Base-by-base conservation (phyloP, 2,888 invertebrate genomes). In the Chironomus tentans region DNA sequence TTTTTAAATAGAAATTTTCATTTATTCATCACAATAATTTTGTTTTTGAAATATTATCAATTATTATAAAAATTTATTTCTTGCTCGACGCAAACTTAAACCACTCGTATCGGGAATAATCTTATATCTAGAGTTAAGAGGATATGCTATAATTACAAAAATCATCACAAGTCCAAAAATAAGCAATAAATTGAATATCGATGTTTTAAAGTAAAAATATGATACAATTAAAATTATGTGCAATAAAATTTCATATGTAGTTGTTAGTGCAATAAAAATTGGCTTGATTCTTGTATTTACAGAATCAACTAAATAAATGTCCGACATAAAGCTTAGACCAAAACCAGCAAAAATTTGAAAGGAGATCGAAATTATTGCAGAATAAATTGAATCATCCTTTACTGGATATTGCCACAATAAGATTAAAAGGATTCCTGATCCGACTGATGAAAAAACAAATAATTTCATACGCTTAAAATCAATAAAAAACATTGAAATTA, bases 211-310 rank as follows among this genome's bases (percentile, higher is more conserved):
- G 21, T 74, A 74, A 15, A 68, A 74, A 22, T 46, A 68, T 6
- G n/a, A 4, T 5, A 18, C 24, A 24, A 76, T 21, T 22, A 76
- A 46, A 12, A 68, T 28, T 15, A 76, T 76, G 38, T 76, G 76
- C 2, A 69, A 15, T 22, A 24, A 7, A 61, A 38, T 21, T 15
- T 76, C 76, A 13, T 69, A 10, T 2, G 13, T 24, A 2, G 68
- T 22, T 1, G 56, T 56, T 13, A 76, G 28, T 1, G 76, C 28
- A 22, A 76, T 76, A 13, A 62, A 76, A 7, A 28, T 18, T 6
- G 76, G 56, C 69, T 76, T 76, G n/a, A 48, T 28, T 24, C 12
- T 24, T 4, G 69, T 69, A 62, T 76, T 68, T n/a, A 76, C 62
- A 4, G 69, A 50, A 62, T 76, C 76, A 28, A 22, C 48, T 46